Evolutionary conservation across 2,888 invertebrate genomes (phyloP).

Genomic region (Baronia brevicornis): DNA sequence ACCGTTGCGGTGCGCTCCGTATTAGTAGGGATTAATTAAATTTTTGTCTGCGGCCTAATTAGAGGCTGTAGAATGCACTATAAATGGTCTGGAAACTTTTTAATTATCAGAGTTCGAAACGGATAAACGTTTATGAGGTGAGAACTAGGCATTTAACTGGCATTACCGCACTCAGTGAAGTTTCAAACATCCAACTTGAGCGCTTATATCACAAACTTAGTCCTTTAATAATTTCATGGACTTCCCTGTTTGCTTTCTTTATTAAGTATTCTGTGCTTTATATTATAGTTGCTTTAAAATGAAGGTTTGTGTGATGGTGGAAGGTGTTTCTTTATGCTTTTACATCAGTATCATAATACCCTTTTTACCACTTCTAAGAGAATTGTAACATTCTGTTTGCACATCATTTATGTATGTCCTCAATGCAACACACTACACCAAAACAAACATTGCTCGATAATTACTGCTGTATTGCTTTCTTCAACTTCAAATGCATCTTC

Average conservation of each 20-base stretch:
- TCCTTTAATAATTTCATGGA: slow-evolving; percentile 14
- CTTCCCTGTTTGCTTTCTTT: slow-evolving; percentile 2
- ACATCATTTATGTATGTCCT: too few relatives aligned
- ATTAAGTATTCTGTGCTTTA: slow-evolving; percentile 3
- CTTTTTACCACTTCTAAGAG: too few relatives aligned
- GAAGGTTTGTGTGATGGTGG: too few relatives aligned
- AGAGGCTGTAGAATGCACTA: slow-evolving; percentile 17
- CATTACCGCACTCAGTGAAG: slow-evolving; percentile 15
- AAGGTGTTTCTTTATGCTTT: neutral
- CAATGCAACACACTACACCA: too few relatives aligned
- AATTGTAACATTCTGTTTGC: too few relatives aligned
- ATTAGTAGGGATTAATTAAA: slow-evolving; percentile 21
- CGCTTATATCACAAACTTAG: slow-evolving; percentile 15
- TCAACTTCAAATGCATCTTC: too few relatives aligned
- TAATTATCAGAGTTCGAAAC: slow-evolving; percentile 16
- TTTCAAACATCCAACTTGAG: slow-evolving; percentile 14
- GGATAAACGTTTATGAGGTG: slow-evolving; percentile 17
- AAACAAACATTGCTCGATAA: too few relatives aligned
- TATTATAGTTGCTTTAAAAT: neutral
- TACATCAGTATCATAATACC: neutral
- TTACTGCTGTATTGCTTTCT: too few relatives aligned
- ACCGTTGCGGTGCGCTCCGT: slow-evolving; percentile 16
- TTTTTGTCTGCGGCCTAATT: slow-evolving; percentile 23
- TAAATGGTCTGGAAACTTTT: slow-evolving; percentile 20
- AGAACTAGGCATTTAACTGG: slow-evolving; percentile 15